A percentile compares a stretch with the other conserved stretches of the same genome.
phyloP scores from a whole-genome alignment of 2,888 invertebrate genomes.

The Argyresthia goedartella region DNA sequence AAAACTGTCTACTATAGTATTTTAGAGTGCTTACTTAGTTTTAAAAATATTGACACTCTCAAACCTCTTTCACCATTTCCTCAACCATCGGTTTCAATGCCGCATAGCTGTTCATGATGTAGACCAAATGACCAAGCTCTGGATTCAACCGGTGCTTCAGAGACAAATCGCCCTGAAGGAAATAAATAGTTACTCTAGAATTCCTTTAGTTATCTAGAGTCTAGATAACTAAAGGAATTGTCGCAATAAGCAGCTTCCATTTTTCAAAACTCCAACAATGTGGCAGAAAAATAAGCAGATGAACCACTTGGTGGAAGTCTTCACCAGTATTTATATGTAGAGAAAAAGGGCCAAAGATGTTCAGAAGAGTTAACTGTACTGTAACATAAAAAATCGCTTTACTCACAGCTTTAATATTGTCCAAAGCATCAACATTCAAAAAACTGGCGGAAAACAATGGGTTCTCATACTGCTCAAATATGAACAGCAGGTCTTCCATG shows the following conservation, averaged over 20 bases:
- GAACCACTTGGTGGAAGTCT: too few relatives aligned
- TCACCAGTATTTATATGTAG: too few relatives aligned
- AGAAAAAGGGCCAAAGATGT: too few relatives aligned
- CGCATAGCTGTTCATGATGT: slow-evolving; percentile 55
- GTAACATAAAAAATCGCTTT: not conserved
- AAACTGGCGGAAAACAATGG: slow-evolving; percentile 45
- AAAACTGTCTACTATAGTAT: too few relatives aligned
- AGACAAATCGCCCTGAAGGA: slow-evolving; percentile 39
- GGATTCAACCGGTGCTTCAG: slow-evolving; percentile 53
- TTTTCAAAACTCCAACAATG: too few relatives aligned
- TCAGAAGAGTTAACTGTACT: not conserved
- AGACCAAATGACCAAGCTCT: slow-evolving; percentile 50
- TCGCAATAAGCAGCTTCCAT: too few relatives aligned
- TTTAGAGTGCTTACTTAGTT: too few relatives aligned
- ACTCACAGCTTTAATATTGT: slow-evolving; percentile 48
- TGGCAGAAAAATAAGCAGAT: too few relatives aligned
- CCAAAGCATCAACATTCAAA: slow-evolving; percentile 45
- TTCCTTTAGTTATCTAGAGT: too few relatives aligned
- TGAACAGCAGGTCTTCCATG: slow-evolving; percentile 50
- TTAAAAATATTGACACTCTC: too few relatives aligned
- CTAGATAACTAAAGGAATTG: too few relatives aligned
- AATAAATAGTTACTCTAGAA: not conserved
- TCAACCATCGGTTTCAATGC: slow-evolving; percentile 34
- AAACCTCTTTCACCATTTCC: slow-evolving; percentile 41
- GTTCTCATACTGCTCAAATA: slow-evolving; percentile 58